Evolutionary conservation across 2,888 invertebrate species (phyloP).

Genomic region (Ischnura elegans): DNA sequence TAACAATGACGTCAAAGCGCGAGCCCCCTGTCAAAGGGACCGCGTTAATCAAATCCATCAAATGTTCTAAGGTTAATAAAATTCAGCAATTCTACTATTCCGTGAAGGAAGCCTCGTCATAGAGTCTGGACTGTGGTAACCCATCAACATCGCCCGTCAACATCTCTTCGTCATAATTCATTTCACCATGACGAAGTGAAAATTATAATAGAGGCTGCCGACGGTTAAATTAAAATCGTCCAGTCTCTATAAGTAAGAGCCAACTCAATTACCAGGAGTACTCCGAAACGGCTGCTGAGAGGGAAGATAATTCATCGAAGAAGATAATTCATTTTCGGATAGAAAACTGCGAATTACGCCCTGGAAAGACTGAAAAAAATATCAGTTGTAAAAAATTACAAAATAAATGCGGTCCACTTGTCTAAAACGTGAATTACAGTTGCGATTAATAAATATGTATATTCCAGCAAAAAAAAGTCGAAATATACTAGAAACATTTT

Average conservation of each 20-base stretch:
- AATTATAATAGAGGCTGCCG: neutral
- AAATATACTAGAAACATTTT: too few species aligned
- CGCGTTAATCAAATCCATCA: neutral
- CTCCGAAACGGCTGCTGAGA: too few species aligned
- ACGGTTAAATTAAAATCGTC: neutral
- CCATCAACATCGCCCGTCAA: neutral
- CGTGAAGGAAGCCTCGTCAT: neutral
- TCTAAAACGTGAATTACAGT: too few species aligned
- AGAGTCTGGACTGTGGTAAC: neutral
- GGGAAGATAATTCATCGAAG: too few species aligned
- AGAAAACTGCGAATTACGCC: neutral
- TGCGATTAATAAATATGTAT: too few species aligned
- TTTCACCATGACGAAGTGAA: neutral
- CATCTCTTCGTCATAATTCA: neutral
- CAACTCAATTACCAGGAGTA: neutral
- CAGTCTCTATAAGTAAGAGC: neutral
- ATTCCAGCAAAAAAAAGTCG: too few species aligned
- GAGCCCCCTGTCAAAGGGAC: neutral
- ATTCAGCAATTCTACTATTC: neutral
- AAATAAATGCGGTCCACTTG: too few species aligned
- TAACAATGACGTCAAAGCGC: slow-evolving; percentile 28
- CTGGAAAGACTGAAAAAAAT: neutral
- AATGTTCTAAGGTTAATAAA: neutral
- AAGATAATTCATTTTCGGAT: neutral
- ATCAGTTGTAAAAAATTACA: too few species aligned